These are phyloP conservation scores for Pseudoatta argentina DNA, from an alignment of 1,140 invertebrate genomes.

Conservation along the genomic window DNA sequence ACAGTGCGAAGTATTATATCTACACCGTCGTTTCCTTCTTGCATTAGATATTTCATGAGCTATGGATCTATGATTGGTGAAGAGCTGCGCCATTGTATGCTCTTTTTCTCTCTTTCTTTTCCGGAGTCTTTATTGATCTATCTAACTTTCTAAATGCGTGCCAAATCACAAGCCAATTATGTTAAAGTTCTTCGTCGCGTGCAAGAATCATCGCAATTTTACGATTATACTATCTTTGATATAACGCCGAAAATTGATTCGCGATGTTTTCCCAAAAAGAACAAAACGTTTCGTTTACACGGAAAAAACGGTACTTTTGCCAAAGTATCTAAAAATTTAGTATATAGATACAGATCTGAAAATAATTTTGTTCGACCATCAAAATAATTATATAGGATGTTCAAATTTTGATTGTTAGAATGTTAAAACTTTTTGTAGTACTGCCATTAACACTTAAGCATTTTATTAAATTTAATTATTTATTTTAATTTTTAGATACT, in stretches of 20 bases:
- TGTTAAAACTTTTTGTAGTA: no score
- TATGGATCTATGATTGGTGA: slow-evolving; percentile 55
- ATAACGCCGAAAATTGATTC: background rate
- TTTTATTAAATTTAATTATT: no score
- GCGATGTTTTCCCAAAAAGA: background rate
- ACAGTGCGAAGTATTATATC: slow-evolving; percentile 5
- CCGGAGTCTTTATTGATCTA: slow-evolving; percentile 35
- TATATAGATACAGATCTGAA: no score
- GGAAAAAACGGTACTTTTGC: no score
- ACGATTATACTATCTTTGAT: background rate
- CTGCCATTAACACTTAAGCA: no score
- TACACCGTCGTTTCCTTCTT: slow-evolving; percentile 8
- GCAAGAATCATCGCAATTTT: background rate
- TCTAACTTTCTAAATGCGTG: slow-evolving; percentile 39
- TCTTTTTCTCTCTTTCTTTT: background rate
- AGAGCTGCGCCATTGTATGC: slow-evolving; percentile 24
- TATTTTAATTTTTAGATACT: no score
- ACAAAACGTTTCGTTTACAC: background rate
- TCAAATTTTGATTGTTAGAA: no score
- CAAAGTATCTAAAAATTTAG: no score
- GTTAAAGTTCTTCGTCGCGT: slow-evolving; percentile 11
- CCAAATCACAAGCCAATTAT: slow-evolving; percentile 1
- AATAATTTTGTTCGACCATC: no score
- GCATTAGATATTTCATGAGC: slow-evolving; percentile 58
- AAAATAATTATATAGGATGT: no score